phyloP scores from a whole-genome alignment of 2,888 invertebrate species.

The Oscheius sp. region DNA sequence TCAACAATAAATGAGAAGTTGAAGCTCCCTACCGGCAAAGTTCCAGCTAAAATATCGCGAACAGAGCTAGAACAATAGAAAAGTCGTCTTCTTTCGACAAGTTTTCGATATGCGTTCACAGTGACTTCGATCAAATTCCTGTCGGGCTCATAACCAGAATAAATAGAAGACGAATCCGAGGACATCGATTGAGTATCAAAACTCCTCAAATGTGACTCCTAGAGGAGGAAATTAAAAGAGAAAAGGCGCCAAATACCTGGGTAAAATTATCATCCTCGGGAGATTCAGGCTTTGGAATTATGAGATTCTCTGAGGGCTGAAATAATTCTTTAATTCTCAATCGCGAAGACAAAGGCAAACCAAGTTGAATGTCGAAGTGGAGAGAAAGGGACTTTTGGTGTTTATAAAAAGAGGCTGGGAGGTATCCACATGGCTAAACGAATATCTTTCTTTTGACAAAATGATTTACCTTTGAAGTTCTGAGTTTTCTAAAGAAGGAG shows the following conservation, averaged over 20 bases:
- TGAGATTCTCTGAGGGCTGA: conserved; percentile 4
- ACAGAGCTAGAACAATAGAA: conserved; percentile 55
- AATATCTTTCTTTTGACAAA: background rate
- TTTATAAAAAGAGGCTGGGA: background rate
- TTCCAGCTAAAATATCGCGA: conserved; percentile 55
- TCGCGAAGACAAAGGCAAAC: too few relatives aligned
- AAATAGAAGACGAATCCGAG: background rate
- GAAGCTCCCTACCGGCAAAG: conserved; percentile 41
- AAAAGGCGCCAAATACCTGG: background rate
- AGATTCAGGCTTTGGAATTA: conserved; percentile 14
- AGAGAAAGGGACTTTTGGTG: background rate
- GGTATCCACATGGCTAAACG: background rate
- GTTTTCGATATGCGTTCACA: conserved; percentile 35
- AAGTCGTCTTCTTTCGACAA: conserved; percentile 56
- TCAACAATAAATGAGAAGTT: background rate
- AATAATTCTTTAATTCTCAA: too few relatives aligned
- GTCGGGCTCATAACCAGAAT: conserved; percentile 27
- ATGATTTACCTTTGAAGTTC: too few relatives aligned
- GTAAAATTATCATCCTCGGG: background rate
- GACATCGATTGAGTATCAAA: conserved; percentile 1
- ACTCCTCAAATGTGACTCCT: background rate
- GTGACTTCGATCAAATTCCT: conserved; percentile 44
- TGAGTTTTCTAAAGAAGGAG: background rate
- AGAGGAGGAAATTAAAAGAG: background rate
- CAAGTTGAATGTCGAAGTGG: background rate